Conservation (phyloP, 2,888 invertebrate species). For the Macrosiphum euphorbiae region DNA sequence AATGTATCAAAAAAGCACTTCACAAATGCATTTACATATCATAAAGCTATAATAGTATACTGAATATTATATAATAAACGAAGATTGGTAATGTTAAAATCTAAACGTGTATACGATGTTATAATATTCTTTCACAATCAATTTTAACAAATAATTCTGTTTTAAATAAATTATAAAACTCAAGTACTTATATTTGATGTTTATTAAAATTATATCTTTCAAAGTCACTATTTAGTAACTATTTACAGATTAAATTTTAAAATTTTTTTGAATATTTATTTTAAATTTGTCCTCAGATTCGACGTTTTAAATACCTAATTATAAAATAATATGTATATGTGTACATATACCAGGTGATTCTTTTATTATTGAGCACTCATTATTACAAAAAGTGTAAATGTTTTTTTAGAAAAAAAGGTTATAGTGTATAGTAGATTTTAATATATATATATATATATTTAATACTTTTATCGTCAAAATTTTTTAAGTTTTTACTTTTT, state of each 20-base stretch:
- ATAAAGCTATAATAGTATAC: neutral
- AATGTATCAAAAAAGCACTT: neutral
- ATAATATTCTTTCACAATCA: neutral
- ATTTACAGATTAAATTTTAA: neutral
- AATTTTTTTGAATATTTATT: neutral
- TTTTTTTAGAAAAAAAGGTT: no score
- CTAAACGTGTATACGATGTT: neutral
- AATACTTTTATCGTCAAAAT: no score
- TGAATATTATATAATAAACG: neutral
- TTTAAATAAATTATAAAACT: neutral
- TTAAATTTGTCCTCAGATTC: neutral
- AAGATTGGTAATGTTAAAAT: neutral
- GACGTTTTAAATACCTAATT: neutral
- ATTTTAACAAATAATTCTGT: neutral
- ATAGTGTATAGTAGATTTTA: no score
- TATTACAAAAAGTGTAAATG: no score
- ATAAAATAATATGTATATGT: neutral
- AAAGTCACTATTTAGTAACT: neutral
- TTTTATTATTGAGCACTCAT: no score
- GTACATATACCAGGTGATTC: neutral
- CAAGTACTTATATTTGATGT: neutral
- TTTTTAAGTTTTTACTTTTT: no score
- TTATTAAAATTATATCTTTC: neutral
- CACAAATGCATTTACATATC: neutral
- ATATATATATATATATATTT: no score